Conservation (phyloP, 2,113 vertebrate species). For the Corvus hawaiiensis region DNA sequence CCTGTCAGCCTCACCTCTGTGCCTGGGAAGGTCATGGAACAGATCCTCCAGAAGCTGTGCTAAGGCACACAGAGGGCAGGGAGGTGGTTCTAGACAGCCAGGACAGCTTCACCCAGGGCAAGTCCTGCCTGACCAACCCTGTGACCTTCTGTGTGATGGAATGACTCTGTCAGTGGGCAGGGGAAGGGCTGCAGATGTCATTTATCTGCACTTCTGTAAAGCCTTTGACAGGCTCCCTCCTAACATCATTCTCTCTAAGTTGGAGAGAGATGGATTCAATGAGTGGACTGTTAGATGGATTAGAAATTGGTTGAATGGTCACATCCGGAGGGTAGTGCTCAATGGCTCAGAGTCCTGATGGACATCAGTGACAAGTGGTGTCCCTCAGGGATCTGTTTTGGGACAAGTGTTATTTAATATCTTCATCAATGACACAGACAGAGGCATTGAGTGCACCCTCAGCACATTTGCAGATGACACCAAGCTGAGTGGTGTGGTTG, state of each 20-base stretch:
- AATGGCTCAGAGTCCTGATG: neutral
- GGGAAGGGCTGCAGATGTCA: neutral
- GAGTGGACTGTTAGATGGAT: neutral
- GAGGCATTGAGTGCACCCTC: neutral
- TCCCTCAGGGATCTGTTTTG: neutral
- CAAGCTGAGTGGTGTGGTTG: neutral
- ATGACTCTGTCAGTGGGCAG: neutral
- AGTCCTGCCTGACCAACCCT: neutral
- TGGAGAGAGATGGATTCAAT: neutral
- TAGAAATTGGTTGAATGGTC: neutral
- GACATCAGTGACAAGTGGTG: neutral
- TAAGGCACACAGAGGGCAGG: neutral
- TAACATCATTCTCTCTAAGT: neutral
- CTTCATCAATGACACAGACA: neutral
- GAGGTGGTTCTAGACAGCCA: neutral
- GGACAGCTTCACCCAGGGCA: neutral
- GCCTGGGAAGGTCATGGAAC: neutral
- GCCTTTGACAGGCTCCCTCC: neutral
- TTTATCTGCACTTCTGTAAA: neutral
- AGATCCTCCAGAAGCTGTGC: neutral
- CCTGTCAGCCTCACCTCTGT: neutral
- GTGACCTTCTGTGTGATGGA: neutral
- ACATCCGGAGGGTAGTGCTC: neutral
- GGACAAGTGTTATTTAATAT: neutral
- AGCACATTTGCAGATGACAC: neutral